These are phyloP conservation scores for Prochilodus magdalenae DNA, from an alignment of 2,113 vertebrate species.

Conservation along the genomic window DNA sequence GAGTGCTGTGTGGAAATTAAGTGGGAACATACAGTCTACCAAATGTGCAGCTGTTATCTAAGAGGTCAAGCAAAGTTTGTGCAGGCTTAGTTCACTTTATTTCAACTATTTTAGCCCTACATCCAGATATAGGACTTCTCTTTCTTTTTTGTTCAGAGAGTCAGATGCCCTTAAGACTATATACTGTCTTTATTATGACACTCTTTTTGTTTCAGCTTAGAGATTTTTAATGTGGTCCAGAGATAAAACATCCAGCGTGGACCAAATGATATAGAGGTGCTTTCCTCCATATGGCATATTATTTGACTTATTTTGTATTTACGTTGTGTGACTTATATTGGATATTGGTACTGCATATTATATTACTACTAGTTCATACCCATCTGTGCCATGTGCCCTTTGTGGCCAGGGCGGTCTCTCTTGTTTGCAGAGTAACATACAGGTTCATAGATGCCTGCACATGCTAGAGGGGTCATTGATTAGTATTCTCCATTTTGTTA, in stretches of 20 bases:
- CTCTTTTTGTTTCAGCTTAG: neutral
- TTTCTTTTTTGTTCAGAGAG: neutral
- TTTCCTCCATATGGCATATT: too few relatives aligned
- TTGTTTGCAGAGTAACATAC: neutral
- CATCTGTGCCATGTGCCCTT: neutral
- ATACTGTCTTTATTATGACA: neutral
- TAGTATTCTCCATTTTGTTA: neutral
- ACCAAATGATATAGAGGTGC: too few relatives aligned
- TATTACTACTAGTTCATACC: neutral
- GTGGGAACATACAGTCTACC: conserved; percentile 16
- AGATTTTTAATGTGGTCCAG: too few relatives aligned
- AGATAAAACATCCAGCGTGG: too few relatives aligned
- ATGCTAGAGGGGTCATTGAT: neutral
- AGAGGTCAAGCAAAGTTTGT: neutral
- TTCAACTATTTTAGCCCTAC: conserved; percentile 54
- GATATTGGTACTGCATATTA: too few relatives aligned
- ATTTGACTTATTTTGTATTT: too few relatives aligned
- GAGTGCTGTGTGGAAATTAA: conserved; percentile 11
- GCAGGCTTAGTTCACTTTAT: conserved; percentile 27
- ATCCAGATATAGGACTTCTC: conserved; percentile 30
- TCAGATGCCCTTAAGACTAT: neutral
- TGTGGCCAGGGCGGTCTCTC: too few relatives aligned
- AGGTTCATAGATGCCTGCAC: neutral
- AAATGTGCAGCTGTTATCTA: neutral
- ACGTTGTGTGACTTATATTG: too few relatives aligned